These are phyloP conservation scores for Drosophila prostipennis DNA, from an alignment of 2,888 invertebrate genomes.

Conservation along the genomic window DNA sequence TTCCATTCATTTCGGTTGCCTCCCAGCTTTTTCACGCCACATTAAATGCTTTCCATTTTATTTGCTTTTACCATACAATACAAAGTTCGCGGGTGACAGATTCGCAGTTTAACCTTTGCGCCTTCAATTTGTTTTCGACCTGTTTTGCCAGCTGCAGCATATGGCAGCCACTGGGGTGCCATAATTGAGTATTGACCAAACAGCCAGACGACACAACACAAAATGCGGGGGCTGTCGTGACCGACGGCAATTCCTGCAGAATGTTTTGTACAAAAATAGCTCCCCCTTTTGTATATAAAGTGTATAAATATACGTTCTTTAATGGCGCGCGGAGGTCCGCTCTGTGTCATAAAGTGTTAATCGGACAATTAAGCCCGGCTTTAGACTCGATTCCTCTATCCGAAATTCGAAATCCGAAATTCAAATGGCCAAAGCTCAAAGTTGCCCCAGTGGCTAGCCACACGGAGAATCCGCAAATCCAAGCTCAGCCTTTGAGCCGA, in stretches of 20 bases:
- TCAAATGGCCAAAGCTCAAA: slow-evolving; percentile 26
- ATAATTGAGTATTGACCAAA: slow-evolving; percentile 74
- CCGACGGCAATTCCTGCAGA: slow-evolving; percentile 59
- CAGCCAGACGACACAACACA: slow-evolving; percentile 44
- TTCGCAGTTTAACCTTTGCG: slow-evolving; percentile 62
- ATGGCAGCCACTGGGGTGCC: slow-evolving; percentile 17
- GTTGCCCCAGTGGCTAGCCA: slow-evolving; percentile 7
- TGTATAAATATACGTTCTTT: slow-evolving; percentile 16
- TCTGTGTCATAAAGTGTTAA: slow-evolving; percentile 49
- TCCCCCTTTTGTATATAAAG: slow-evolving; percentile 14
- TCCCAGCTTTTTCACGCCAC: slow-evolving; percentile 70
- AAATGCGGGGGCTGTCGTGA: slow-evolving; percentile 58
- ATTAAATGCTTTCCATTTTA: slow-evolving; percentile 59
- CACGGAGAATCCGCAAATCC: slow-evolving; percentile 57
- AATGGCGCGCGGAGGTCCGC: slow-evolving; percentile 3
- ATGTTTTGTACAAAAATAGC: slow-evolving; percentile 44
- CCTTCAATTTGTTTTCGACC: slow-evolving; percentile 32
- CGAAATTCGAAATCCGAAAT: slow-evolving; percentile 31
- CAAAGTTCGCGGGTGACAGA: slow-evolving; percentile 56
- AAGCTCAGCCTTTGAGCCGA: slow-evolving; percentile 54
- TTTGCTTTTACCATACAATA: slow-evolving; percentile 36
- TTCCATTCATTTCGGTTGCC: slow-evolving; percentile 30
- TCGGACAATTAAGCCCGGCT: slow-evolving; percentile 47
- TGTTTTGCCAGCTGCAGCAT: slow-evolving; percentile 24
- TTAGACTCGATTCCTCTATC: not conserved